Conservation (phyloP, 2,797 vertebrate genomes). For the Hoplostethus mediterraneus region DNA sequence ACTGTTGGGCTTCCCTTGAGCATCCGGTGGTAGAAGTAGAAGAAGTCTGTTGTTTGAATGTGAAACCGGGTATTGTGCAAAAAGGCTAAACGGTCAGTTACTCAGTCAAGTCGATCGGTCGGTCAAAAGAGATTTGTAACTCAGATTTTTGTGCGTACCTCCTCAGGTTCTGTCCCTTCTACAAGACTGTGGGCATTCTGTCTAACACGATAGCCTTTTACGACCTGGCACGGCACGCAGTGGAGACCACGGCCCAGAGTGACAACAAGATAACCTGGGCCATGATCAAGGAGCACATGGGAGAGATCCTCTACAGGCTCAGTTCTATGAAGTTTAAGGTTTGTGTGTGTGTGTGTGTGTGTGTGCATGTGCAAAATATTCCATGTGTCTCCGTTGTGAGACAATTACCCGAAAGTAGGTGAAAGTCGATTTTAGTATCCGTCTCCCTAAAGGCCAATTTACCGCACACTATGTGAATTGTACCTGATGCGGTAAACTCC, state of each 20-base stretch:
- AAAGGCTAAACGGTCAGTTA: not conserved
- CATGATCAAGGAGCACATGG: constrained; percentile 96
- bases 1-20: too few species aligned
- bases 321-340: constrained; percentile 99
- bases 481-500: too few species aligned
- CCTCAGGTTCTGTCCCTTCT: constrained; percentile 97
- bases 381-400: not conserved
- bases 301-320: constrained; percentile 93
- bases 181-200: constrained; percentile 98
- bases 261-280: constrained; percentile 98
- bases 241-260: constrained; percentile 95
- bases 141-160: not conserved
- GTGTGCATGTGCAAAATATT: not conserved
- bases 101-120: not conserved
- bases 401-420: too few species aligned
- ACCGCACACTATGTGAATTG: too few species aligned
- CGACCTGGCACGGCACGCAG: constrained; percentile 96
- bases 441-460: too few species aligned
- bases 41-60: too few species aligned
- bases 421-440: too few species aligned
- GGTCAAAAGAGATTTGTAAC: not conserved
- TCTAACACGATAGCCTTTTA: constrained; percentile 98
- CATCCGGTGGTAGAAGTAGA: too few species aligned
- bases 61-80: too few species aligned
- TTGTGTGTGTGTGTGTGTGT: constrained; percentile 15